Evolutionary conservation across 2,113 vertebrate species (phyloP).

Genomic region (Pelecanus crispus): DNA sequence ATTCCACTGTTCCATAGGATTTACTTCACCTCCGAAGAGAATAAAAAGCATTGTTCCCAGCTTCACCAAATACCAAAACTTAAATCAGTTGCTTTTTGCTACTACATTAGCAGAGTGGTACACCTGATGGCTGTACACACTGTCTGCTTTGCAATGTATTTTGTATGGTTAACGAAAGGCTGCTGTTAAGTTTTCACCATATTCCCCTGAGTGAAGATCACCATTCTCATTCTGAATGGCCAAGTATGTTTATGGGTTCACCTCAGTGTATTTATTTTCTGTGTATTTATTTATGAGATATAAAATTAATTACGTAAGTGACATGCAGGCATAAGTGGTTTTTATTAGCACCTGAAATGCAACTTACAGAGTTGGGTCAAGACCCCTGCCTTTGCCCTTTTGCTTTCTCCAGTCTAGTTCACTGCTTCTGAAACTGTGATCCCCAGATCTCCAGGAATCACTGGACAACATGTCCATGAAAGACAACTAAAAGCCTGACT

Average conservation of each 20-base stretch:
- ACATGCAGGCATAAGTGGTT: background rate
- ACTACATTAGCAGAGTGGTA: background rate
- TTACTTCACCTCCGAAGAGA: background rate
- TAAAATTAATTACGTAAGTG: background rate
- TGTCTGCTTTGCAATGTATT: background rate
- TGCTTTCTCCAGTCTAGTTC: background rate
- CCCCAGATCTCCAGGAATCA: background rate
- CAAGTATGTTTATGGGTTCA: background rate
- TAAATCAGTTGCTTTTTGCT: background rate
- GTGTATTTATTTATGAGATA: too few relatives aligned
- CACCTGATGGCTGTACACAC: rapidly evolving
- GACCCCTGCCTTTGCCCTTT: background rate
- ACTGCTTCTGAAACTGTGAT: background rate
- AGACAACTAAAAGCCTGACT: background rate
- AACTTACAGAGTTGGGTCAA: background rate
- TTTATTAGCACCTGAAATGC: background rate
- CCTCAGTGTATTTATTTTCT: background rate
- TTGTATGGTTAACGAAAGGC: background rate
- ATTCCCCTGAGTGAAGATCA: background rate
- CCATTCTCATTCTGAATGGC: background rate
- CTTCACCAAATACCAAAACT: background rate
- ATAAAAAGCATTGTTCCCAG: background rate
- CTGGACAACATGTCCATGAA: background rate
- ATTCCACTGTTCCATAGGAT: background rate
- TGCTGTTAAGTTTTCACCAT: background rate